Evolutionary conservation across 2,797 vertebrate species (phyloP), one percentile per base, ranked within the genome.

Genomic region (Macroramphosus scolopax): DNA sequence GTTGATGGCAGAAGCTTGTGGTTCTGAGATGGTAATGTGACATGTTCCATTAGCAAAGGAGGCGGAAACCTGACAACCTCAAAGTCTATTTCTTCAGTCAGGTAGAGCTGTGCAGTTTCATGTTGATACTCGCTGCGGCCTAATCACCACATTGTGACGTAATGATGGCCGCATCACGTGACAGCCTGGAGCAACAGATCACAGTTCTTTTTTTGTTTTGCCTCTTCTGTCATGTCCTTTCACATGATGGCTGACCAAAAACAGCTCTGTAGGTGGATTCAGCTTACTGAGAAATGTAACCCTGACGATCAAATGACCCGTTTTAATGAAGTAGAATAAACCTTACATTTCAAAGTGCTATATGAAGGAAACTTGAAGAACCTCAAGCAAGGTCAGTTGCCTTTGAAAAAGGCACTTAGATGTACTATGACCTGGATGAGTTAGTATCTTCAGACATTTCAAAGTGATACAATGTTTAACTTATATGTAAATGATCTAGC

Each of bases 131-230:
- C 32, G 32, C 36, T 63, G 40, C 40, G 45, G 44, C 51, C 31
- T 43, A 63, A 77, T 74, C 50, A 65, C 51, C 34, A 57, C 33
- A 56, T 29, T 58, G 51, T 82, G 80, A 78, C 4, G 36, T 55
- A 67, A 75, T 48, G 50, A 57, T 51, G 42, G 44, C 41, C 44
- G 42, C 7, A 18, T 74, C 76, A 81, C 49, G 31, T 75, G 72
- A 57, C 52, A 16, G 42, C 71, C 51, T 55, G 30, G 2, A 71
- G 56, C 47, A 60, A 48, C 32, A 49, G 8, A 44, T 38, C 17
- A n/a, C n/a, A n/a, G n/a, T n/a, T 30, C 12, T 37, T 61, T 63
- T 33, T 39, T 17, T 39, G 12, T 26, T n/a, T n/a, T 32, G 17
- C 14, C 17, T 36, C 40, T 38, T 24, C 26, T 41, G 15, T 25